Evolutionary conservation across 2,888 invertebrate species (phyloP).

Genomic region (Limnephilus marmoratus): DNA sequence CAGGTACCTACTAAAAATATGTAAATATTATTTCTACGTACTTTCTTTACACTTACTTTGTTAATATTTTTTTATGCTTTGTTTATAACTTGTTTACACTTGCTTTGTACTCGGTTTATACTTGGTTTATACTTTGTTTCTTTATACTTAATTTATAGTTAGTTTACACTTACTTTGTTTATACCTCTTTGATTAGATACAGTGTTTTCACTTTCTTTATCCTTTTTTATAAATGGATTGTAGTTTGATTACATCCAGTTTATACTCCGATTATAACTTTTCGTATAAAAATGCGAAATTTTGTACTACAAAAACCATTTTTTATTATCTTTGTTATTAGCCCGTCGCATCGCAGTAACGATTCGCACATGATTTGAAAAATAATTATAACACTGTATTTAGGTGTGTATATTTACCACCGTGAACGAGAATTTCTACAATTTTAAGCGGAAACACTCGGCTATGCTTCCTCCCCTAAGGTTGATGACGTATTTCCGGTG

Average conservation of each 20-base stretch:
- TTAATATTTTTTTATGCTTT: too few relatives aligned
- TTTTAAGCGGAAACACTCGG: background rate
- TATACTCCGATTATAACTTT: too few relatives aligned
- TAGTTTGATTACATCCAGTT: too few relatives aligned
- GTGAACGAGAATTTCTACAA: background rate
- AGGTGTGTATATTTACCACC: background rate
- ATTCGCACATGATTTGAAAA: background rate
- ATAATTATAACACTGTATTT: background rate
- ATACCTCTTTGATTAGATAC: background rate
- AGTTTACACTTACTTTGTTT: too few relatives aligned
- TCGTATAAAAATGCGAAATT: background rate
- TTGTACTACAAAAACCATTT: background rate
- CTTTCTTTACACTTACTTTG: too few relatives aligned
- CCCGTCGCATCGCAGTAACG: too few relatives aligned
- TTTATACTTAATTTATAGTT: too few relatives aligned
- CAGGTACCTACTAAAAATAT: too few relatives aligned
- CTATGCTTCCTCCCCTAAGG: background rate
- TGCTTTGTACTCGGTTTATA: background rate
- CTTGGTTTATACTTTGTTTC: background rate
- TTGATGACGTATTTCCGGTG: slow-evolving; percentile 24
- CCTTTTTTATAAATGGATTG: too few relatives aligned
- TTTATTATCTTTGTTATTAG: background rate
- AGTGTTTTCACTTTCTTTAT: background rate
- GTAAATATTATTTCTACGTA: too few relatives aligned
- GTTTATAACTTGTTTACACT: background rate